phyloP scores from a whole-genome alignment of 2,888 invertebrate species.

The Timema podura region DNA sequence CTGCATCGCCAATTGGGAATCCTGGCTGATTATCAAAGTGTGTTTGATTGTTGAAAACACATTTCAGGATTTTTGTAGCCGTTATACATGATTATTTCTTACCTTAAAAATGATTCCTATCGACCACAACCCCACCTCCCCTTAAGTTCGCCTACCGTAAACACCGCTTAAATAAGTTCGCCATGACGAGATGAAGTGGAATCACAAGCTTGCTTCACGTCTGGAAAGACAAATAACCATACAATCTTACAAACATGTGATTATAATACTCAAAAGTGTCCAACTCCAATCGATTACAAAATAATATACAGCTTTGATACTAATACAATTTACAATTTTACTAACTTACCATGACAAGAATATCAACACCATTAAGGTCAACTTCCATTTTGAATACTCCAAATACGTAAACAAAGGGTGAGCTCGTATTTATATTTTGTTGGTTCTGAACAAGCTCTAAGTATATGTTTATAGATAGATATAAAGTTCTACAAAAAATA shows the following conservation, averaged over 20 bases:
- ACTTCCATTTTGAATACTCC: constrained; percentile 24
- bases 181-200: constrained; percentile 20
- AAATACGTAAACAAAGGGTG: constrained; percentile 24
- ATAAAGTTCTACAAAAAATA: too few relatives aligned
- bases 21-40: constrained; percentile 19
- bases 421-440: too few relatives aligned
- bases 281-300: not conserved
- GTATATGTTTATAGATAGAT: too few relatives aligned
- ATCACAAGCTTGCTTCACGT: not conserved
- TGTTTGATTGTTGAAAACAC: constrained; percentile 17
- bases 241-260: not conserved
- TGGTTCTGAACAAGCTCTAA: too few relatives aligned
- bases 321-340: constrained; percentile 6
- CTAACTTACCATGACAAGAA: constrained; percentile 16
- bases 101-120: constrained; percentile 16
- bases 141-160: not conserved
- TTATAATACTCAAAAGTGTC: constrained; percentile 6
- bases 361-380: not conserved
- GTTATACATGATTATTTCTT: constrained; percentile 10
- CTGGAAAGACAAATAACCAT: not conserved
- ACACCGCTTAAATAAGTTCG: constrained; percentile 13
- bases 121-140: not conserved
- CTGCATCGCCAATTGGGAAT: constrained; percentile 10
- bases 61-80: not conserved
- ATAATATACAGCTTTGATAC: not conserved